Base-by-base conservation (phyloP, 2,888 invertebrate species). In the Hipparchia sbordonii region DNA sequence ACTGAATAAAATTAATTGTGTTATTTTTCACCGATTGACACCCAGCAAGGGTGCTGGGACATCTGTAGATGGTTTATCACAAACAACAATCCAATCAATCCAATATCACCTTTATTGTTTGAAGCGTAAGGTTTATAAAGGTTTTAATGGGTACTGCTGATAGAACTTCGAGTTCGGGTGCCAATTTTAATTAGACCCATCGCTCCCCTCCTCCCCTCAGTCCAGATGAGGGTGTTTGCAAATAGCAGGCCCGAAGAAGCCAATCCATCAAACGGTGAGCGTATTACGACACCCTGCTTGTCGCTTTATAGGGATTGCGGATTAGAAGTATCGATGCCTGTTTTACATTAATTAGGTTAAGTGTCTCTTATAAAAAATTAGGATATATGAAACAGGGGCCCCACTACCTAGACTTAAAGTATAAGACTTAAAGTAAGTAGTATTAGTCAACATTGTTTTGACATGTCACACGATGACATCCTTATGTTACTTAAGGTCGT, bases 261-360 rank as follows among this genome's bases (percentile, higher is more conserved):
- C 93, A 93, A 93, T 93, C 93, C 93, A 93, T 93, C 93, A 93
- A 93, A 93, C 91, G 85, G 84, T 85, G 90, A 90, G 87, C 91
- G 91, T 91, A 91, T 93, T 92, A 92, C 92, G 91, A 92, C 92
- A 90, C 92, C 91, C 84, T 83, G 86, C 82, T 84, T 87, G 90
- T 89, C 90, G 88, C 86, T 79, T 78, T 79, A 66, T 87, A 89
- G 89, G 79, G 87, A 80, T 82, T 84, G 80, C 73, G 75, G 73
- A 74, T 74, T 71, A 70, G 33, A 39, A 6, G 51, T 59, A 63
- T 52, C 68, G 69, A 48, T 69, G 71, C 62, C 74, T 82, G 72
- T 82, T 33, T 82, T 81, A 82, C 80, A 73, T 74, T 72, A 60
- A 67, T 69, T 51, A n/a, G 54, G 6, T n/a, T n/a, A 12, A 7